These are phyloP conservation scores for Tridacna gigas DNA, from an alignment of 2,888 invertebrate species.

Conservation along the genomic window DNA sequence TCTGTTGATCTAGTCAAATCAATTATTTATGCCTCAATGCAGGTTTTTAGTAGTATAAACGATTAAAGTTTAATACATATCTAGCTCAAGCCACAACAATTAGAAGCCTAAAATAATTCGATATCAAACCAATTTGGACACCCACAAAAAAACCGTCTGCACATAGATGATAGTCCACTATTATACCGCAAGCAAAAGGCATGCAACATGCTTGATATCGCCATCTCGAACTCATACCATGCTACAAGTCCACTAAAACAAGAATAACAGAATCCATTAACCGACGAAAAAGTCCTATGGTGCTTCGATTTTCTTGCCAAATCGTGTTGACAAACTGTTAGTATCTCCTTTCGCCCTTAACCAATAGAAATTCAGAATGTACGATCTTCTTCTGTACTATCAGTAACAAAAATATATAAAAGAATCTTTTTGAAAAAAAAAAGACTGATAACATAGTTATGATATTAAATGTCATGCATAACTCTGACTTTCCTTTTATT, in stretches of 20 bases:
- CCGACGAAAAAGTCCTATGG: neutral
- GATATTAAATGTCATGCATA: too few species aligned
- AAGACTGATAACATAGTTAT: neutral
- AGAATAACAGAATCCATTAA: neutral
- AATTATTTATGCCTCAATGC: too few species aligned
- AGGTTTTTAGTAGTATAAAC: neutral
- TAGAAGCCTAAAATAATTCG: conserved; percentile 2
- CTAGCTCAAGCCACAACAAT: neutral
- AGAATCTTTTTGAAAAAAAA: neutral
- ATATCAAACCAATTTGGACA: neutral
- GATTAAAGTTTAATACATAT: neutral
- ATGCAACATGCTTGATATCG: conserved; percentile 7
- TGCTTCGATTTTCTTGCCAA: conserved; percentile 13
- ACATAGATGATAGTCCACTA: neutral
- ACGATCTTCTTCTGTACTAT: neutral
- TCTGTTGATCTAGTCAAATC: too few species aligned
- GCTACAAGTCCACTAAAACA: conserved; percentile 4
- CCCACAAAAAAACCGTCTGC: conserved; percentile 25
- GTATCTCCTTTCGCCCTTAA: neutral
- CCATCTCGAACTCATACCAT: conserved; percentile 6
- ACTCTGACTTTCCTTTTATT: neutral
- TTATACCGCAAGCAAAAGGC: neutral
- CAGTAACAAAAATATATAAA: neutral
- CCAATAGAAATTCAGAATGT: conserved; percentile 2
- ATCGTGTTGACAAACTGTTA: conserved; percentile 24